Percentiles rank a stretch among this genome's conserved stretches.
Conservation (phyloP, 1,140 invertebrate species). For the Papilio glaucus region DNA sequence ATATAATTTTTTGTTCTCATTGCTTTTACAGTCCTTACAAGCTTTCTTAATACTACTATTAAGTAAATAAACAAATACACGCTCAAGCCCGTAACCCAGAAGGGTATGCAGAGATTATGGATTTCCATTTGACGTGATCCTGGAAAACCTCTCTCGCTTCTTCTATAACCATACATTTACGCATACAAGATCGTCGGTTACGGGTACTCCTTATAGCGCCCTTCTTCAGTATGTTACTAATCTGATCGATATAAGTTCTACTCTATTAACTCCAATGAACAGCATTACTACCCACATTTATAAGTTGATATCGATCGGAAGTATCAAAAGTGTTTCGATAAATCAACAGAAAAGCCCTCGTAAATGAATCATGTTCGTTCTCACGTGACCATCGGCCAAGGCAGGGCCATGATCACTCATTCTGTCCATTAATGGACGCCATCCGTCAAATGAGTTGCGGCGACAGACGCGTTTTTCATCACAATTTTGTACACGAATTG, state of each 20-base stretch:
- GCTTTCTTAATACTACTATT: background rate
- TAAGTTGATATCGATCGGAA: background rate
- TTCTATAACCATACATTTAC: too few relatives aligned
- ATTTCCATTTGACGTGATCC: too few relatives aligned
- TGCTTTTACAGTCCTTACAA: too few relatives aligned
- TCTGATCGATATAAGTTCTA: too few relatives aligned
- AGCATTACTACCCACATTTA: background rate
- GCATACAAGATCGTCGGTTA: too few relatives aligned
- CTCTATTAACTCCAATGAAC: background rate
- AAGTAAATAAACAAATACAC: too few relatives aligned
- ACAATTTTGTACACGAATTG: background rate
- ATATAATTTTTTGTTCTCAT: too few relatives aligned
- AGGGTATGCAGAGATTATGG: too few relatives aligned
- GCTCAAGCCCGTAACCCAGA: too few relatives aligned
- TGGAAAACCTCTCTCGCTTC: too few relatives aligned
- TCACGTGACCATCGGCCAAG: constrained; percentile 4
- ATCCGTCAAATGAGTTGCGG: background rate
- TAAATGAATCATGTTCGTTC: background rate
- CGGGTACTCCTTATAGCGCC: too few relatives aligned
- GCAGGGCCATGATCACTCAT: background rate
- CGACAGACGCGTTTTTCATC: background rate
- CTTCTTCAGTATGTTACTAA: too few relatives aligned
- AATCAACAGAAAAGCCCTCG: background rate
- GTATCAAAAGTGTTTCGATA: background rate
- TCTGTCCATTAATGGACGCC: constrained; percentile 6